These are phyloP conservation scores for Lacerta viridis DNA, from an alignment of 2,797 vertebrate genomes.

Conservation along the genomic window DNA sequence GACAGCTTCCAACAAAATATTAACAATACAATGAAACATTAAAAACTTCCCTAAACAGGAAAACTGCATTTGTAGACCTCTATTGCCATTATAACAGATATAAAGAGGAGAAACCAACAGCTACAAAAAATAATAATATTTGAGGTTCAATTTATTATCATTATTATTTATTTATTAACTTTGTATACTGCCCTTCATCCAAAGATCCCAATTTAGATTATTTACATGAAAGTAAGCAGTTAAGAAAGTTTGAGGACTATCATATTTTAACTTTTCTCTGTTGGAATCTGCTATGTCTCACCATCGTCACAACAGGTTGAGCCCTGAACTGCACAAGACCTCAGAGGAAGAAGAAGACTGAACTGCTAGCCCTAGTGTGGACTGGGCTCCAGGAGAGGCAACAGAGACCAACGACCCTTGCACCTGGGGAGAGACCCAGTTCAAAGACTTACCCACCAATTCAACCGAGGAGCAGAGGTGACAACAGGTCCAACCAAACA, in stretches of 20 bases:
- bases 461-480: not conserved
- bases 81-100: not conserved
- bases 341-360: not conserved
- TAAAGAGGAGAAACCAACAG: too few species aligned
- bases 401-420: not conserved
- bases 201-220: not conserved
- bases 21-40: too few species aligned
- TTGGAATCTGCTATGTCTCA: not conserved
- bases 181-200: too few species aligned
- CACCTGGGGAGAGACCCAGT: not conserved
- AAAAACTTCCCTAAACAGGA: too few species aligned
- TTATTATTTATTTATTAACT: not conserved
- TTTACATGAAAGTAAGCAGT: not conserved
- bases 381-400: not conserved
- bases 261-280: not conserved
- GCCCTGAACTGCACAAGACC: too few species aligned
- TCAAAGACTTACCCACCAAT: too few species aligned
- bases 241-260: not conserved
- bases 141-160: not conserved
- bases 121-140: not conserved
- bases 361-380: too few species aligned
- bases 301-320: too few species aligned
- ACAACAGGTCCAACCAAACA: too few species aligned
- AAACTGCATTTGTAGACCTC: not conserved
- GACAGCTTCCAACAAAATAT: too few species aligned